A percentile compares a stretch with the other conserved stretches of the same genome.
These are phyloP conservation scores for Tachina grossa DNA, from an alignment of 2,888 invertebrate species.

Conservation along the genomic window DNA sequence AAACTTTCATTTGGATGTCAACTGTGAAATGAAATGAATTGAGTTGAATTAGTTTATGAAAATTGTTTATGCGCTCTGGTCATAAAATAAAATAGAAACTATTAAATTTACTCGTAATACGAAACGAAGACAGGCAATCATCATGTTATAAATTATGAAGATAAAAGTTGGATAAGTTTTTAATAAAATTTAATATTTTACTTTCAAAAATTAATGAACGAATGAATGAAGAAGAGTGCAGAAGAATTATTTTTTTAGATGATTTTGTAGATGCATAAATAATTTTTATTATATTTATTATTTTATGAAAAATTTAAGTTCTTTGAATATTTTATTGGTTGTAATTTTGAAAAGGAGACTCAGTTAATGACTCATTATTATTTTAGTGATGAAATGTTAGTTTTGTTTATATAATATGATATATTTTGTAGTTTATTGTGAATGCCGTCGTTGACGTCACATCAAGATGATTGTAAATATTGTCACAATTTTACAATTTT, in stretches of 20 bases:
- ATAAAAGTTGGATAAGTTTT: slow-evolving; percentile 41
- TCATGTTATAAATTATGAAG: slow-evolving; percentile 34
- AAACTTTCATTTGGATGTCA: slow-evolving; percentile 60
- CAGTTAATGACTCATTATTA: no score
- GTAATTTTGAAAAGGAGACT: no score
- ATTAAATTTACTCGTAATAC: slow-evolving; percentile 40
- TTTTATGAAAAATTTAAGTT: no score
- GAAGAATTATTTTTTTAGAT: background rate
- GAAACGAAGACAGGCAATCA: slow-evolving; percentile 47
- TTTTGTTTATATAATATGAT: no score
- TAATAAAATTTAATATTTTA: slow-evolving; percentile 53
- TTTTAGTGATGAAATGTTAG: no score
- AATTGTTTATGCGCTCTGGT: slow-evolving; percentile 60
- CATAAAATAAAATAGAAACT: slow-evolving; percentile 48
- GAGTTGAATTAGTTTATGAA: slow-evolving; percentile 60
- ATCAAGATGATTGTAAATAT: no score
- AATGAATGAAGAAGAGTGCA: no score
- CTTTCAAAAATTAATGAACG: slow-evolving; percentile 24
- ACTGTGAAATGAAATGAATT: slow-evolving; percentile 51
- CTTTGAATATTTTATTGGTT: no score
- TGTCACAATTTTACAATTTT: no score
- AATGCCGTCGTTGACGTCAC: no score
- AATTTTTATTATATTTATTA: no score
- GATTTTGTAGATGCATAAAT: background rate
- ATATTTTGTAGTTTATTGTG: no score